These are phyloP conservation scores for Hoplias malabaricus DNA, from an alignment of 2,113 vertebrate genomes.

Conservation along the genomic window DNA sequence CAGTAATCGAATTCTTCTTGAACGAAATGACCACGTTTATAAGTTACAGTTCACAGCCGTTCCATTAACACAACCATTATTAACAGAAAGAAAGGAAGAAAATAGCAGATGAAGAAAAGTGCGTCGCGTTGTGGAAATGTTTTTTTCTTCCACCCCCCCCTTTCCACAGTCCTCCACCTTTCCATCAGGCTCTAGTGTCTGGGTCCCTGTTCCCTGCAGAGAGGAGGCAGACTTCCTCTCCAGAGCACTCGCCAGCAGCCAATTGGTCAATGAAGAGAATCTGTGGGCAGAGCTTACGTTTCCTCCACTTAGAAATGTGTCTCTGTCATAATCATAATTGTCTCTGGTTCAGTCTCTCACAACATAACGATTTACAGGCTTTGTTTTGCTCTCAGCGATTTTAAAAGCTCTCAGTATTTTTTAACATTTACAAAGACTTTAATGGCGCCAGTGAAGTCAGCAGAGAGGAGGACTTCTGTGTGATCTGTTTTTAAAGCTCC, in stretches of 20 bases:
- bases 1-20: neutral
- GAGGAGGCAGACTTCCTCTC: constrained; percentile 17
- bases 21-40: neutral
- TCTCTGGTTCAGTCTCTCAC: constrained; percentile 37
- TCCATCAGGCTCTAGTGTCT: constrained; percentile 34
- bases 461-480: constrained; percentile 93
- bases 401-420: constrained; percentile 75
- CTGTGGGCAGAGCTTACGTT: constrained; percentile 26
- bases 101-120: constrained; percentile 47
- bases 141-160: neutral
- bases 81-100: constrained; percentile 1
- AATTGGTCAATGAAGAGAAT: constrained; percentile 35
- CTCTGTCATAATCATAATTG: neutral
- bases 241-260: constrained; percentile 53
- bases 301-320: constrained; percentile 20
- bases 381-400: neutral
- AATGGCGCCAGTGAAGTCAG: constrained; percentile 98
- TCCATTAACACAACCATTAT: constrained; percentile 45
- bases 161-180: constrained; percentile 36
- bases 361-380: neutral
- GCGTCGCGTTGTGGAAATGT: constrained; percentile 26
- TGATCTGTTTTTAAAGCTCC: constrained; percentile 92
- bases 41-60: constrained; percentile 60
- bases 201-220: constrained; percentile 54
- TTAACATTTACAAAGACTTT: constrained; percentile 98